These are phyloP conservation scores for Rhynchopsitta pachyrhyncha DNA, from an alignment of 2,113 vertebrate species.

Conservation along the genomic window DNA sequence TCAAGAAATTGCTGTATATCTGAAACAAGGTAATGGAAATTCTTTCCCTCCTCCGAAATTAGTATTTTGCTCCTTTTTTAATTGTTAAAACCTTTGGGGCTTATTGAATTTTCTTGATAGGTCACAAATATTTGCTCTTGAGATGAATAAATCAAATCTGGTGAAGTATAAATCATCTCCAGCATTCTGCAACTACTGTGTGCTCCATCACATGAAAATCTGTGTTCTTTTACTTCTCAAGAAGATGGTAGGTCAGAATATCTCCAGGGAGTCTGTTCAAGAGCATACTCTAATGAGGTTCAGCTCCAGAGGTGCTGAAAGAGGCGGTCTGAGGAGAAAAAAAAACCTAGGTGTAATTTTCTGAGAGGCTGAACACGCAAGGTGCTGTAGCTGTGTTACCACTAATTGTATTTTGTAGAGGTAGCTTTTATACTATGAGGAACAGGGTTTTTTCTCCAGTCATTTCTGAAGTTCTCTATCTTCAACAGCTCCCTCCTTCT, in stretches of 20 bases:
- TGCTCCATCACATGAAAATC: neutral
- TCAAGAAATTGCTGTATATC: neutral
- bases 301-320: neutral
- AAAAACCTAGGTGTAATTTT: neutral
- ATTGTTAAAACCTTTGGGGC: neutral
- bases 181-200: neutral
- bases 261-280: neutral
- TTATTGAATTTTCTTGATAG: constrained; percentile 6
- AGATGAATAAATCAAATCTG: neutral
- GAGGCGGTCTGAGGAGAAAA: neutral
- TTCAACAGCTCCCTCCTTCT: neutral
- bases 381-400: neutral
- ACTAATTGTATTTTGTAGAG: neutral
- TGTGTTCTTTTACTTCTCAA: neutral
- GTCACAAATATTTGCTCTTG: neutral
- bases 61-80: neutral
- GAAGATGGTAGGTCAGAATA: neutral
- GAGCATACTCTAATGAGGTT: neutral
- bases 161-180: neutral
- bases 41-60: neutral
- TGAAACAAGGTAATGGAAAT: neutral
- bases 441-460: neutral
- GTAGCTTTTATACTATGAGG: neutral
- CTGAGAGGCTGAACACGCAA: neutral
- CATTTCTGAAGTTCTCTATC: neutral